These are phyloP conservation scores for Gisinianus flammeolus DNA, from an alignment of 2,888 invertebrate genomes.

Conservation along the genomic window DNA sequence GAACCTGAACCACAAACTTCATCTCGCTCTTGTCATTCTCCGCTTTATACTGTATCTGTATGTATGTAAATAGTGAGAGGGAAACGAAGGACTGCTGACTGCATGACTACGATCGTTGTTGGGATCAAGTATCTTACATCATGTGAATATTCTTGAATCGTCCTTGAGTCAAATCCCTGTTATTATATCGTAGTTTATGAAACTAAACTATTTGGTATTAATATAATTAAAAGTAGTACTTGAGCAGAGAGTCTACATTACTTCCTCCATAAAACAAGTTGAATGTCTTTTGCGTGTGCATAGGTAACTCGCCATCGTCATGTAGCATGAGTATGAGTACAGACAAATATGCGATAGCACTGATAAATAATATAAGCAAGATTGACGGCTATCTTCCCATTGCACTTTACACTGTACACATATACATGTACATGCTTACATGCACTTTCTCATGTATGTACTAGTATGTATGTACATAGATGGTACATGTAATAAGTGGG, in stretches of 20 bases:
- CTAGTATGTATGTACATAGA: neutral
- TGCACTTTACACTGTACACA: too few species aligned
- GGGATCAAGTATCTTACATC: too few species aligned
- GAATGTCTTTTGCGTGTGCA: neutral
- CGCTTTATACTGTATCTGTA: too few species aligned
- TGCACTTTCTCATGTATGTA: neutral
- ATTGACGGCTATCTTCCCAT: neutral
- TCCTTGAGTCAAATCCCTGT: slow-evolving; percentile 33
- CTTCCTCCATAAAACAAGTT: neutral
- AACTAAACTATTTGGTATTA: too few species aligned
- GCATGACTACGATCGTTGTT: too few species aligned
- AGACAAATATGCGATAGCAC: neutral
- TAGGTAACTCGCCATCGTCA: neutral
- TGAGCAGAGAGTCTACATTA: slow-evolving; percentile 2
- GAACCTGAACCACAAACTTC: too few species aligned
- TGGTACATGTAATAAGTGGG: neutral
- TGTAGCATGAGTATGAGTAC: neutral
- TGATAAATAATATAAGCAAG: neutral
- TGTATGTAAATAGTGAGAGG: too few species aligned
- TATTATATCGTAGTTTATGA: slow-evolving; percentile 31
- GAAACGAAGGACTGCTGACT: too few species aligned
- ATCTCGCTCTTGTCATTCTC: too few species aligned
- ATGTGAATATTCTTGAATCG: neutral
- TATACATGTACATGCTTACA: neutral
- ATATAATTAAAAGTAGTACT: slow-evolving; percentile 25